Base-by-base conservation (phyloP, 23 tunicate species). In the Ciona savignyi region DNA sequence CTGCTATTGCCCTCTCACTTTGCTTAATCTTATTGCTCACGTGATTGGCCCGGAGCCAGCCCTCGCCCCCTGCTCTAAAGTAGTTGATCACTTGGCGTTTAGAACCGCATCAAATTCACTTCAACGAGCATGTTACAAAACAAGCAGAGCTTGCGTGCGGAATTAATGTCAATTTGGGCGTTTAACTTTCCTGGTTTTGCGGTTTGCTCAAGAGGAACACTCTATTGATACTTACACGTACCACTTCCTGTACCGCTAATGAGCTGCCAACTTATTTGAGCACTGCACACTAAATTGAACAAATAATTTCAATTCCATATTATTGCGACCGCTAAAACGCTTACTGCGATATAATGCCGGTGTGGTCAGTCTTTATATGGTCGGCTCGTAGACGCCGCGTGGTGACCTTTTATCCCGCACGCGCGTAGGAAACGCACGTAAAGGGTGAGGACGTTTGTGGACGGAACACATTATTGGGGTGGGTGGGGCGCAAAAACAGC, bases 381-480 rank as follows among this genome's bases (percentile, higher is more conserved):
- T 42, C 56, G 56, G 11, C 56, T 15, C 9, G 56, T 6, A 9
- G 56, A 9, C 56, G 15, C 56, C 15, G 56, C 11, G 56, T 42
- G n/a, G n/a, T 42, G 56, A 42, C 56, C 56, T 15, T 42, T 42
- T 42, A 42, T 42, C 56, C 56, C 11, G 56, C 56, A 42, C 56
- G 15, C 56, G 56, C 56, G 56, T 42, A 42, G 56, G 56, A 42
- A 42, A 42, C 56, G 56, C 56, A 42, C 56, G 56, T 42, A 42
- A 9, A 15, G 56, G 56, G 56, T 42, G 56, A 15, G 56, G 56
- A 6, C 56, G 56, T 42, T 42, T 42, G 56, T 42, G 56, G 56
- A 42, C 56, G 56, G 56, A 42, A 42, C 56, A 42, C 56, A 42
- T 42, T 42, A 15, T 42, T 42, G 56, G 56, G 56, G 15, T 6